A percentile compares a stretch with the other conserved stretches of the same genome.
Conservation (phyloP, 2,113 vertebrate species). For the Bujurquina vittata region DNA sequence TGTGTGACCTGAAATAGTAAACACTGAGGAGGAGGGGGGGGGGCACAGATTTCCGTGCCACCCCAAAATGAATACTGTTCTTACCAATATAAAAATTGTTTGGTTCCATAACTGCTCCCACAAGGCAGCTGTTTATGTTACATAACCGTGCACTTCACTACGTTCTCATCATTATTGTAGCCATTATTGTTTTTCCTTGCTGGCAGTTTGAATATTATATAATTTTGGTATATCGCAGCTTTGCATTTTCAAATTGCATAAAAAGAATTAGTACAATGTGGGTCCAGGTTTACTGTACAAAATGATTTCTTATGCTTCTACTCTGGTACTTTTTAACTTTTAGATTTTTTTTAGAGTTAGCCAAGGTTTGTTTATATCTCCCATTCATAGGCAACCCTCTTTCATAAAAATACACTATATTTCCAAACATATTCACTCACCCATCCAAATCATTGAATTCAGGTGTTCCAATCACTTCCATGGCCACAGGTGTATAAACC, state of each 20-base stretch:
- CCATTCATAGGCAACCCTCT: neutral
- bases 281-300: neutral
- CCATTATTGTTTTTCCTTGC: neutral
- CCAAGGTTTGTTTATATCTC: neutral
- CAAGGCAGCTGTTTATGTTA: conserved; percentile 5
- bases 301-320: neutral
- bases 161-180: neutral
- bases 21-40: neutral
- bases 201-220: neutral
- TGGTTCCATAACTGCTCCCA: conserved; percentile 3
- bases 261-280: neutral
- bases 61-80: conserved; percentile 1
- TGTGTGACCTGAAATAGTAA: neutral
- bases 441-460: no score
- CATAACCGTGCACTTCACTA: neutral
- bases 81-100: conserved; percentile 4
- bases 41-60: neutral
- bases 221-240: neutral
- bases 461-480: no score
- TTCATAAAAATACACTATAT: no score
- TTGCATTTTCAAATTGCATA: conserved; percentile 7
- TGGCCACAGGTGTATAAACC: no score
- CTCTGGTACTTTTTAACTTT: neutral
- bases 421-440: no score
- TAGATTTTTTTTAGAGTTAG: neutral